Base-by-base conservation (phyloP, 30 jellyfish, hydroid and myxozoan genomes). In the Clytia hemisphaerica region DNA sequence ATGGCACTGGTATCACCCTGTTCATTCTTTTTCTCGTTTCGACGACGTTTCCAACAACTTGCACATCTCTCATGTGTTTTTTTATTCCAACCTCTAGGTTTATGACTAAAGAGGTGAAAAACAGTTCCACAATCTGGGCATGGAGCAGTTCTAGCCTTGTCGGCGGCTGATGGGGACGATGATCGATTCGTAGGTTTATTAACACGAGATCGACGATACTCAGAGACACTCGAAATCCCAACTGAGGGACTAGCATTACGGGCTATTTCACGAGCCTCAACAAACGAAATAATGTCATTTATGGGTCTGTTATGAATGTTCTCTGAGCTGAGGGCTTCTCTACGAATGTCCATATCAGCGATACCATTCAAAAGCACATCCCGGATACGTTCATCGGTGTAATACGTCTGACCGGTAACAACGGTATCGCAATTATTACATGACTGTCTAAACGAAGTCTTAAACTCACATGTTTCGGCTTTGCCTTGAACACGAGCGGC, bases 371-470 rank as follows among this genome's bases (percentile, higher is more conserved):
- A 9, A 28, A 50, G 65, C 10, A 50, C 65, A 10, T 50, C 65
- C 14, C 65, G 65, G 28, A 50, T 50, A 28, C 14, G 28, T 50
- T 50, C 65, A 50, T 50, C 65, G 65, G 65, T 50, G 65, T 50
- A 50, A 28, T 50, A 50, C 27, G 28, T 50, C 28, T 50, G 28
- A 50, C 27, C 28, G 28, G 28, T 50, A 28, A 50, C 22, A 50
- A 6, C 10, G 14, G 28, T 9, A 21, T 7, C 6, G 28, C 65
- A 50, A 21, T 21, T 14, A 21, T 15, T 9, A 21, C 65, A 50
- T 14, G 14, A 9, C 6, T 6, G 10, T 15, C 10, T 28, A 28
- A 50, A 50, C 10, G 14, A 7, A 21, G 65, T 50, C 28, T 50
- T 50, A 50, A 50, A 50, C 10, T 50, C 65, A 28, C 65, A 50